Evolutionary conservation across 2,888 invertebrate species (phyloP), one percentile per base, ranked within the genome.

Genomic region (Boloria euphrosyne): DNA sequence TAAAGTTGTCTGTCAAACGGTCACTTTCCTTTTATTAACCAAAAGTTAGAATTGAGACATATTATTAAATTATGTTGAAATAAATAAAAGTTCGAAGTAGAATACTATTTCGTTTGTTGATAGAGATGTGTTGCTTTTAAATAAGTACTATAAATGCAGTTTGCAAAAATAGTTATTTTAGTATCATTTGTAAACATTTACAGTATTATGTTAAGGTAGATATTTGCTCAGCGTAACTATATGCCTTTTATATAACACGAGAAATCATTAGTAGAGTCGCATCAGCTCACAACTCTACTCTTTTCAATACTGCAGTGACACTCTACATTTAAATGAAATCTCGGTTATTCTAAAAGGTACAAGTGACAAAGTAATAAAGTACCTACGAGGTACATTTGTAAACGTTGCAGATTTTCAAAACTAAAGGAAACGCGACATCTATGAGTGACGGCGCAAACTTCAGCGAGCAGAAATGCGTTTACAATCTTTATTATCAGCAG

Each of bases 401-500:
- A 68, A 60, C 51, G 44, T 58, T 59, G 69, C 67, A 67, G 65
- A 50, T 67, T 60, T 66, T 59, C 62, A 62, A 73, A 75, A 68
- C 66, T 57, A 74, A 73, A 71, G 81, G 80, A 84, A 84, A 76
- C 82, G 87, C 91, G 91, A 92, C 91, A 92, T 91, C 91, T 91
- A 88, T 91, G 87, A 84, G 81, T 84, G 77, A 78, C 75, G 73
- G 77, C 76, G 80, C 82, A 87, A 90, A 92, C 91, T 90, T 90
- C 87, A 89, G 85, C 83, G 80, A 78, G 76, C 89, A 89, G 87
- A 91, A 91, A 90, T 87, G 85, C 87, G 85, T 90, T 89, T 86
- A 87, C 87, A 81, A 90, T 91, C 86, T 90, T 89, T 90, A 91
- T 90, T 89, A 90, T 89, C 86, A 86, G 85, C 85, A 82, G 82